Evolutionary conservation across 2,113 vertebrate species (phyloP).

Genomic region (Oreamnos americanus): DNA sequence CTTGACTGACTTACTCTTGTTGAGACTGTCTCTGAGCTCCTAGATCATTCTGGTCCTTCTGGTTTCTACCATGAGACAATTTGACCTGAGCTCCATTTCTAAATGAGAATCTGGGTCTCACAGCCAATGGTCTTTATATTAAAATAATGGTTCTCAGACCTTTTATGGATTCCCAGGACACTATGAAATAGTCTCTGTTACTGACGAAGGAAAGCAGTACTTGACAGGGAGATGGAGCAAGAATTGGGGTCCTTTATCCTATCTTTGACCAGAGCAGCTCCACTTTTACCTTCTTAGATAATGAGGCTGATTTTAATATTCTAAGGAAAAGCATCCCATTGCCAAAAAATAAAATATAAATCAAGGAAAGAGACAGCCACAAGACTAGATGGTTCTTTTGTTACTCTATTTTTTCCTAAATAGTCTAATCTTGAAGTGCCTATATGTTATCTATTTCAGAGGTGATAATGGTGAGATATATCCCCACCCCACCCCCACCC

Average conservation of each 20-base stretch:
- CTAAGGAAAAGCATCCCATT: neutral
- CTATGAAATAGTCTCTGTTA: neutral
- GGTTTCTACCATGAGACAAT: neutral
- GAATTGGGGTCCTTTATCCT: neutral
- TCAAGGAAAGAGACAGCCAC: neutral
- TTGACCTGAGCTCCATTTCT: neutral
- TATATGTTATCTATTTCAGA: neutral
- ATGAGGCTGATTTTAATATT: neutral
- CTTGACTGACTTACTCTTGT: neutral
- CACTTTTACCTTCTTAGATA: neutral
- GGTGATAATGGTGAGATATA: neutral
- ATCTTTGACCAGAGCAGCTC: neutral
- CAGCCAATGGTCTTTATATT: neutral
- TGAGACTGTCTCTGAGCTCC: neutral
- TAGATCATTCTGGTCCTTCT: neutral
- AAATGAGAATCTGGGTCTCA: neutral
- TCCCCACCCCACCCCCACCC: neutral
- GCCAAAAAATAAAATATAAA: neutral
- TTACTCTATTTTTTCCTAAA: neutral
- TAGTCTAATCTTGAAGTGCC: neutral
- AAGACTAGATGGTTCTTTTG: neutral
- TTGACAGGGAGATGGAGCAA: neutral
- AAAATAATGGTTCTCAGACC: neutral
- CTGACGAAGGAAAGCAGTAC: neutral
- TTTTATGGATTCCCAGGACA: neutral